Evolutionary conservation across 2,113 vertebrate genomes (phyloP).

Genomic region (Amblyopsis rosae): DNA sequence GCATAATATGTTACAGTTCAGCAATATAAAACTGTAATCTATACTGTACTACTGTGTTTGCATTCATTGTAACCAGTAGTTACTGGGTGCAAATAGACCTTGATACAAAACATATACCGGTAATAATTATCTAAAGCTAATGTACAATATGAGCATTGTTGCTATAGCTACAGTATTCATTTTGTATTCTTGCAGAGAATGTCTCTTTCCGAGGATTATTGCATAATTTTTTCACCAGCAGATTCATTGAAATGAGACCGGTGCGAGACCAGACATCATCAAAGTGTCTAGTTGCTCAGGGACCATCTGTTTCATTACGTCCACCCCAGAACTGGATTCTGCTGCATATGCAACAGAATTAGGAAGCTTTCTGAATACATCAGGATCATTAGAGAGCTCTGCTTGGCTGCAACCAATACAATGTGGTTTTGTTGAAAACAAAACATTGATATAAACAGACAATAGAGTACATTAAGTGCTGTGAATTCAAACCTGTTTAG

Average conservation of each 20-base stretch:
- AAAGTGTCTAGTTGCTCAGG: conserved; percentile 65
- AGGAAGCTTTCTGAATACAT: conserved; percentile 30
- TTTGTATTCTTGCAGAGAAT: conserved; percentile 2
- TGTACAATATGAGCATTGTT: not conserved
- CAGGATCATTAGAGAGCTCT: conserved; percentile 1
- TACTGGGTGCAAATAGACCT: conserved; percentile 2
- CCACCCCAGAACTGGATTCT: conserved; percentile 51
- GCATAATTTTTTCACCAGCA: conserved; percentile 41
- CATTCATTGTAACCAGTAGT: conserved; percentile 12
- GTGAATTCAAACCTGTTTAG: not conserved
- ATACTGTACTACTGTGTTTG: conserved; percentile 9
- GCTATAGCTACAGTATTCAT: not conserved
- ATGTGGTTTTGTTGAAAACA: conserved; percentile 27
- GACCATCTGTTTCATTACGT: conserved; percentile 70
- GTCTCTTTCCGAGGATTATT: conserved; percentile 14
- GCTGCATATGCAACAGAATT: conserved; percentile 60
- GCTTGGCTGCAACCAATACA: conserved; percentile 12
- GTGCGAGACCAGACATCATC: conserved; percentile 69
- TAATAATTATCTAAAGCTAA: conserved; percentile 4
- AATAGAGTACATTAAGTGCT: conserved; percentile 5
- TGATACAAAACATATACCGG: not conserved
- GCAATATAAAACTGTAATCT: not conserved
- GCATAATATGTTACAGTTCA: not conserved
- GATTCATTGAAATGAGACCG: conserved; percentile 58
- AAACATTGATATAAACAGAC: conserved; percentile 33